A percentile compares a stretch with the other conserved stretches of the same genome.
These are phyloP conservation scores for Stenoptilia bipunctidactyla DNA, from an alignment of 2,888 invertebrate genomes.

Conservation along the genomic window DNA sequence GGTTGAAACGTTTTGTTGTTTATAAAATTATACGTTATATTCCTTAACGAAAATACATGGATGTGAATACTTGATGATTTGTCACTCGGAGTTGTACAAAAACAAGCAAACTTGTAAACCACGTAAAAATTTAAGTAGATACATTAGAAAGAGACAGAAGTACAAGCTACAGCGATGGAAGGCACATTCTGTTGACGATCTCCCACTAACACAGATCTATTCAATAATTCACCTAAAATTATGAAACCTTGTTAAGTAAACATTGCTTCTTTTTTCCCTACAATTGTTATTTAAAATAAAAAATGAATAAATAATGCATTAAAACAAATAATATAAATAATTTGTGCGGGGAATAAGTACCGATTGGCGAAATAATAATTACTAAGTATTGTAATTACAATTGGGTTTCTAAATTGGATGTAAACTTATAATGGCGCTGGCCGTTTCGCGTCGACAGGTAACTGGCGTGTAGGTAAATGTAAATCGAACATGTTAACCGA, in stretches of 20 bases:
- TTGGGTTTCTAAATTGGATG: neutral
- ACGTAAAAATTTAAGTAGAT: neutral
- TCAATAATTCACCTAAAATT: too few relatives aligned
- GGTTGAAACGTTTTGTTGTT: too few relatives aligned
- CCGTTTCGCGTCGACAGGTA: neutral
- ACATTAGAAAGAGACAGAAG: neutral
- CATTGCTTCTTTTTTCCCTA: slow-evolving; percentile 38
- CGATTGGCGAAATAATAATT: slow-evolving; percentile 20
- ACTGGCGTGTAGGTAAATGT: neutral
- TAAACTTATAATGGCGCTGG: too few relatives aligned
- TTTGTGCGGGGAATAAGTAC: slow-evolving; percentile 63
- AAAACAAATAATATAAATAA: slow-evolving; percentile 28
- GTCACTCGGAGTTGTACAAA: too few relatives aligned
- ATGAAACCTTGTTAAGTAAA: slow-evolving; percentile 41
- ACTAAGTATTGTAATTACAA: slow-evolving; percentile 6
- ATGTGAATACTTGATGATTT: too few relatives aligned
- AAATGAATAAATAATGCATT: slow-evolving; percentile 24
- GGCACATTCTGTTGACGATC: neutral
- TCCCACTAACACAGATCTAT: too few relatives aligned
- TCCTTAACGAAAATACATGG: too few relatives aligned
- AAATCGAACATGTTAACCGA: neutral
- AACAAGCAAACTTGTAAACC: too few relatives aligned
- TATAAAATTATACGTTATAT: too few relatives aligned
- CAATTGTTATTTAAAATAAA: slow-evolving; percentile 45
- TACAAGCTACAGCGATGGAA: neutral